A percentile compares a stretch with the other conserved stretches of the same genome.
phyloP scores from a whole-genome alignment of 2,113 vertebrate genomes.

The Rhinoderma darwinii region DNA sequence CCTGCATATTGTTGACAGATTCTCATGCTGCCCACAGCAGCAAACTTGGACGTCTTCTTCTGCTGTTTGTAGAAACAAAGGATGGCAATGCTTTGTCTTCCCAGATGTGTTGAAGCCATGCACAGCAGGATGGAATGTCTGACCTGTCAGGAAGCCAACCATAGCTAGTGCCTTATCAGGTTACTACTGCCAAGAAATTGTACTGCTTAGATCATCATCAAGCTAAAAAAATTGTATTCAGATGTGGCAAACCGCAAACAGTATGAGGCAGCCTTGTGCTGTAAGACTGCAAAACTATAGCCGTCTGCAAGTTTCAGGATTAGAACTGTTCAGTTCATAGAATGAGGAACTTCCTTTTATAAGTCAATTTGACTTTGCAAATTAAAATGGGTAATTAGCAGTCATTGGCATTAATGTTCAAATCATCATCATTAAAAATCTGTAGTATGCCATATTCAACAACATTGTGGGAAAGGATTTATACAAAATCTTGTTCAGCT shows the following conservation, averaged over 20 bases:
- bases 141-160: conserved; percentile 65
- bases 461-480: background rate
- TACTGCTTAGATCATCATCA: conserved; percentile 59
- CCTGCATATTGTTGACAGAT: conserved; percentile 61
- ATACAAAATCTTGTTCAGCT: background rate
- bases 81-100: conserved; percentile 63
- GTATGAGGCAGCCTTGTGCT: conserved; percentile 47
- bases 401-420: background rate
- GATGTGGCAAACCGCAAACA: conserved; percentile 66
- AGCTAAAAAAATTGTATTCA: conserved; percentile 74
- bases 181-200: conserved; percentile 67
- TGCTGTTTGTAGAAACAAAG: conserved; percentile 60
- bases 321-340: conserved; percentile 3
- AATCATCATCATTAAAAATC: background rate
- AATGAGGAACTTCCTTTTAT: conserved; percentile 34
- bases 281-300: conserved; percentile 38
- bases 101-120: conserved; percentile 63
- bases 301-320: conserved; percentile 49
- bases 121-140: conserved; percentile 68
- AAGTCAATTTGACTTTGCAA: conserved; percentile 11
- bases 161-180: conserved; percentile 67
- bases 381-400: conserved; percentile 35
- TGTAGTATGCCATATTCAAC: background rate
- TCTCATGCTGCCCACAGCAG: conserved; percentile 52
- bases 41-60: conserved; percentile 30